Base-by-base conservation (phyloP, 2,113 vertebrate genomes). In the Trematomus loennbergii region DNA sequence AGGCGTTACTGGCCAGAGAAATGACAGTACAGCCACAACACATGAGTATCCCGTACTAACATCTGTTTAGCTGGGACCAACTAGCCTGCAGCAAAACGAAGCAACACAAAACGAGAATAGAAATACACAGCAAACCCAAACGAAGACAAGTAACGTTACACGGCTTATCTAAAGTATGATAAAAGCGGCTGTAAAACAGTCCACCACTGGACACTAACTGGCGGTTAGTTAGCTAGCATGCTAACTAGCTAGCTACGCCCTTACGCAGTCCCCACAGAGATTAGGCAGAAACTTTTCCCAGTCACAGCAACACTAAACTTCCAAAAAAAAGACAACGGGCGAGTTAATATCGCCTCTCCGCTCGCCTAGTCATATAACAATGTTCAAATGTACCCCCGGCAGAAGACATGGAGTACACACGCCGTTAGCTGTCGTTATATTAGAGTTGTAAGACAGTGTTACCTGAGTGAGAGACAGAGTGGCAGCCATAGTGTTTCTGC, bases 401-500 rank as follows among this genome's bases (percentile, higher is more conserved):
- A 40, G 9, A n/a, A 1, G 55, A 50, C 52, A 17, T 9, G 59
- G 57, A 53, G 12, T 46, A 25, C 64, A 52, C 1, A 59, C 36
- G 8, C 10, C 48, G 60, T 79, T 79, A 64, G 48, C 58, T 49
- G 54, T 22, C 61, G 81, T 81, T 88, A 72, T 4, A 85, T 89
- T 75, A 60, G 78, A 88, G 82, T 93, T 86, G 63, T 89, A 87
- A 93, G 81, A 82, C 82, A 87, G 77, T 79, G 82, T 95, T 97
- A 98, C 97, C 97, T 98, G 97, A 95, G 96, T 97, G 88, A 98
- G 95, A 91, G 97, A 96, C 92, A 97, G 95, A 96, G 95, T 95
- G 94, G 96, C 96, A 94, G 97, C 97, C 97, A 98, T 98, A 96
- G 95, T 96, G 96, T 96, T 97, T 97, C 95, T 94, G 92, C 93